phyloP scores from a whole-genome alignment of 64 coral and sea anemone genomes.

The Pocillopora damicornis region DNA sequence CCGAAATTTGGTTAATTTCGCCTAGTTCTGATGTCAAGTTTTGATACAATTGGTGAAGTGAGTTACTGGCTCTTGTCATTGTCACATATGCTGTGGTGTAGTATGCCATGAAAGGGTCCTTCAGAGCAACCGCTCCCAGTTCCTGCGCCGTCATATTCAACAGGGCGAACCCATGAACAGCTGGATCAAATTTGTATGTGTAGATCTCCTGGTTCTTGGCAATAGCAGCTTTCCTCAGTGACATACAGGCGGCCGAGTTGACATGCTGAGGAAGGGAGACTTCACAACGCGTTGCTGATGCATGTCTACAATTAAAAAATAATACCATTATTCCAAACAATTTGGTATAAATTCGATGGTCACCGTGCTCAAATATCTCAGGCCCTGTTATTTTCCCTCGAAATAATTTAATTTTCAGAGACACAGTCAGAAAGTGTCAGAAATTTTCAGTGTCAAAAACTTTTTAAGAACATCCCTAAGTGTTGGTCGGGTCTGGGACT shows the following conservation, averaged over 20 bases:
- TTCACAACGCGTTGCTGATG: background rate
- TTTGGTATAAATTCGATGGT: no score
- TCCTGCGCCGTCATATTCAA: background rate
- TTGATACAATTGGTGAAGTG: background rate
- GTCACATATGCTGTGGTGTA: background rate
- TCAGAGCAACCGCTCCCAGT: background rate
- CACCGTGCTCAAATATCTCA: no score
- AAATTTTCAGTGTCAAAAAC: no score
- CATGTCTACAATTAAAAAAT: background rate
- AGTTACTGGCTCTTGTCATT: background rate
- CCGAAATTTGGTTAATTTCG: background rate
- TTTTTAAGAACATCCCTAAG: no score
- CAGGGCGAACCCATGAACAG: background rate
- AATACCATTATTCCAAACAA: no score
- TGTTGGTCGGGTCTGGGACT: no score
- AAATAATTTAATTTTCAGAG: no score
- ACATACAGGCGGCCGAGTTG: background rate
- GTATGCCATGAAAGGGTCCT: slow-evolving; percentile 16
- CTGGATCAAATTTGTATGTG: background rate
- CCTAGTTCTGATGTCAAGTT: background rate
- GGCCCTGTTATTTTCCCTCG: no score
- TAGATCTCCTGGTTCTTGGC: slow-evolving; percentile 1
- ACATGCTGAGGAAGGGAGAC: background rate
- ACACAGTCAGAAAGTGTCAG: no score
- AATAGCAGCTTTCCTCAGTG: background rate